Conservation (phyloP, 2,113 vertebrate genomes). For the Dunckerocampus dactyliophorus region DNA sequence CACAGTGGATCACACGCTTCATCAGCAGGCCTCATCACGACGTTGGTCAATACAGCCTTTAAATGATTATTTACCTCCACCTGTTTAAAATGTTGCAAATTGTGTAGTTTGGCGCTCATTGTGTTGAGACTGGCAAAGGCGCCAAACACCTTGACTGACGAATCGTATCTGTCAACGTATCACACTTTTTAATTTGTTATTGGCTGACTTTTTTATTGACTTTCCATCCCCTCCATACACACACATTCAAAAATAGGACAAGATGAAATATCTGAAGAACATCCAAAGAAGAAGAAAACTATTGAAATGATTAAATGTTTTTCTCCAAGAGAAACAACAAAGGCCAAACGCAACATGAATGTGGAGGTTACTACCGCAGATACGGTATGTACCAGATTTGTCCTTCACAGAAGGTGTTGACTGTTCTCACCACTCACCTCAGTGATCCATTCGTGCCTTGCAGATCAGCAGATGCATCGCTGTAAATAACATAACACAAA, state of each 20-base stretch:
- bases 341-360: too few species aligned
- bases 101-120: slow-evolving; percentile 39
- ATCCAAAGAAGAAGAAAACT: background rate
- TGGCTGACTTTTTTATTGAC: slow-evolving; percentile 41
- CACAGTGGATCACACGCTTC: background rate
- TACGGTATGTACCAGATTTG: too few species aligned
- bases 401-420: too few species aligned
- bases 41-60: background rate
- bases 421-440: too few species aligned
- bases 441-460: too few species aligned
- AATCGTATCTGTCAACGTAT: slow-evolving; percentile 41
- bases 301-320: background rate
- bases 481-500: too few species aligned
- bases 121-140: slow-evolving; percentile 55
- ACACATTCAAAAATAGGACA: slow-evolving; percentile 34
- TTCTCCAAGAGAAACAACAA: background rate
- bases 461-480: too few species aligned
- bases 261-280: background rate
- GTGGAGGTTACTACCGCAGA: too few species aligned
- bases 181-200: slow-evolving; percentile 70
- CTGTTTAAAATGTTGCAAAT: slow-evolving; percentile 7
- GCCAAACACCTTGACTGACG: slow-evolving; percentile 17
- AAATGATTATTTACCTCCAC: background rate
- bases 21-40: background rate
- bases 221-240: slow-evolving; percentile 16